Evolutionary conservation across 1,140 invertebrate genomes (phyloP).

Genomic region (Scaptomyza pallida): DNA sequence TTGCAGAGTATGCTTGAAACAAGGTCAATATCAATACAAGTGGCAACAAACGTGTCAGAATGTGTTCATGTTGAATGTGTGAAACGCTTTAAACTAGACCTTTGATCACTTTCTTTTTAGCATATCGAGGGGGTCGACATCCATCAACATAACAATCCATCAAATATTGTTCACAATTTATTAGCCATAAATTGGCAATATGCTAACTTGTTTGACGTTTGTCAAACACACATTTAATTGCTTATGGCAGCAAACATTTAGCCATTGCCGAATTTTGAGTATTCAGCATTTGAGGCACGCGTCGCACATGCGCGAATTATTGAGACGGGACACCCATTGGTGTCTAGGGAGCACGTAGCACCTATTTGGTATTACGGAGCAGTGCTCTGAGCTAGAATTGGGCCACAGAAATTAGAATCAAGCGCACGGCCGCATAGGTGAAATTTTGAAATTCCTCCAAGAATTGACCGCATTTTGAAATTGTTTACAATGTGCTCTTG

Average conservation of each 20-base stretch:
- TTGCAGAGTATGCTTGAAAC: slow-evolving; percentile 50
- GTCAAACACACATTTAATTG: slow-evolving; percentile 77
- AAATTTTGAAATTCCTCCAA: slow-evolving; percentile 69
- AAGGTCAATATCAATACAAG: slow-evolving; percentile 78
- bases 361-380: slow-evolving; percentile 71
- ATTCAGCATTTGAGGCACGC: slow-evolving; percentile 29
- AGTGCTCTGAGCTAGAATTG: slow-evolving; percentile 52
- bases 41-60: slow-evolving; percentile 66
- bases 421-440: slow-evolving; percentile 59
- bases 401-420: slow-evolving; percentile 70
- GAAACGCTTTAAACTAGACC: slow-evolving; percentile 3
- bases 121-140: slow-evolving; percentile 19
- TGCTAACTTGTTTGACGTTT: slow-evolving; percentile 57
- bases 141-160: slow-evolving; percentile 33
- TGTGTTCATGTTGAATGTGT: slow-evolving; percentile 46
- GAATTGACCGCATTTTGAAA: slow-evolving; percentile 69
- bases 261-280: slow-evolving; percentile 23
- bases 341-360: slow-evolving; percentile 37
- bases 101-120: slow-evolving; percentile 60
- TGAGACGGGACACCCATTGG: slow-evolving; percentile 18
- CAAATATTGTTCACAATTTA: slow-evolving; percentile 34
- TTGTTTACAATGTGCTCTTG: slow-evolving; percentile 14
- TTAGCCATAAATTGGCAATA: slow-evolving; percentile 64
- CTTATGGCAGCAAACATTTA: slow-evolving; percentile 59
- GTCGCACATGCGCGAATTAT: slow-evolving; percentile 38